These are phyloP conservation scores for Hyperopisus bebe DNA, from an alignment of 2,113 vertebrate species.

Conservation along the genomic window DNA sequence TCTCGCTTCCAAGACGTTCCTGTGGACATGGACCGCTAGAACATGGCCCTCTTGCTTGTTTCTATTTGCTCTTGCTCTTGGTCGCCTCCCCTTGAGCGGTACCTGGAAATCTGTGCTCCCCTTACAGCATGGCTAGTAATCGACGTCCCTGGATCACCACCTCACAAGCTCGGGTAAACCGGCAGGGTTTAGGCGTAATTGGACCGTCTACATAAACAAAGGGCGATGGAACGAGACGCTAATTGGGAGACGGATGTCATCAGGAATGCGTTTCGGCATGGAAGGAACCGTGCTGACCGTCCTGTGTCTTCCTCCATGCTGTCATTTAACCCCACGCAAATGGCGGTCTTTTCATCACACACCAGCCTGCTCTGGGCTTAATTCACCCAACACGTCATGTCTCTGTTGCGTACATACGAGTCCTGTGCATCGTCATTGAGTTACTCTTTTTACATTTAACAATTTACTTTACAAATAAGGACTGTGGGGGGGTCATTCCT, in stretches of 20 bases:
- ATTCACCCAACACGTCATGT: not conserved
- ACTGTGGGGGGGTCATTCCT: not conserved
- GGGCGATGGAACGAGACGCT: not conserved
- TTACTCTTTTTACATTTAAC: not conserved
- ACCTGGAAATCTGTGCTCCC: not conserved
- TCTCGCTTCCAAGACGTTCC: not conserved
- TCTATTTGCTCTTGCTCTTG: not conserved
- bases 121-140: not conserved
- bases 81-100: not conserved
- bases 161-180: not conserved
- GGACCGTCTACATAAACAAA: conserved; percentile 11
- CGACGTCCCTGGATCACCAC: not conserved
- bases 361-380: not conserved
- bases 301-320: not conserved
- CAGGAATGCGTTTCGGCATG: conserved; percentile 8
- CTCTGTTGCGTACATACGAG: not conserved
- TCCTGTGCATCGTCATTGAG: not conserved
- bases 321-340: not conserved
- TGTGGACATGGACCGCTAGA: not conserved
- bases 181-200: not conserved
- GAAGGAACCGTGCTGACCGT: conserved; percentile 5
- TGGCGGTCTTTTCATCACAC: not conserved
- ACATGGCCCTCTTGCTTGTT: not conserved
- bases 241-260: conserved; percentile 6
- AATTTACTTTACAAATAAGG: not conserved